Conservation (phyloP, 2,113 vertebrate genomes). For the Taurulus bubalis region DNA sequence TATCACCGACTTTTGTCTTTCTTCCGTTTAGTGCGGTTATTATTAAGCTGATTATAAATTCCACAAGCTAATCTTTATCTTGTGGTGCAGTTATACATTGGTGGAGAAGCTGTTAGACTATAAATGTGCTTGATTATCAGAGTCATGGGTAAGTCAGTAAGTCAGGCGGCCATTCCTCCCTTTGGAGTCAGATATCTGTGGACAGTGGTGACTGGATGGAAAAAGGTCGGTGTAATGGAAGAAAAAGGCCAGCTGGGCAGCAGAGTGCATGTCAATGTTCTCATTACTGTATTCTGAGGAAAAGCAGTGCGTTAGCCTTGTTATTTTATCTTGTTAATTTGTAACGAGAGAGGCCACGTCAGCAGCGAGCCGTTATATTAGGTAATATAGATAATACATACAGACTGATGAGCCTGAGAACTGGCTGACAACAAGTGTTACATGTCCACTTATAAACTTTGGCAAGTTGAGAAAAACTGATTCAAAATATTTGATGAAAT, state of each 20-base stretch:
- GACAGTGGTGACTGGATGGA: constrained; percentile 26
- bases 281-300: constrained; percentile 42
- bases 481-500: not conserved
- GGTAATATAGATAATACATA: constrained; percentile 11
- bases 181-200: constrained; percentile 23
- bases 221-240: constrained; percentile 47
- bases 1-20: too few relatives aligned
- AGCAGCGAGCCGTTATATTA: constrained; percentile 6
- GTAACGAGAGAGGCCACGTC: constrained; percentile 14
- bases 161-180: not conserved
- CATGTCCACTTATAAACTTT: not conserved
- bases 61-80: not conserved
- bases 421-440: not conserved
- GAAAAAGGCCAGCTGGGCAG: constrained; percentile 41
- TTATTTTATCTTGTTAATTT: constrained; percentile 46
- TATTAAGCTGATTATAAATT: not conserved
- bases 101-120: not conserved
- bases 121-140: not conserved
- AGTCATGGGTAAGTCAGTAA: not conserved
- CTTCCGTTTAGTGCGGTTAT: too few relatives aligned
- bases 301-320: constrained; percentile 9
- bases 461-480: not conserved
- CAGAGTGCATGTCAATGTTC: constrained; percentile 45
- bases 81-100: too few relatives aligned
- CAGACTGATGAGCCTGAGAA: not conserved